phyloP scores from a whole-genome alignment of 2,888 invertebrate genomes.

The Machimus rusticus region DNA sequence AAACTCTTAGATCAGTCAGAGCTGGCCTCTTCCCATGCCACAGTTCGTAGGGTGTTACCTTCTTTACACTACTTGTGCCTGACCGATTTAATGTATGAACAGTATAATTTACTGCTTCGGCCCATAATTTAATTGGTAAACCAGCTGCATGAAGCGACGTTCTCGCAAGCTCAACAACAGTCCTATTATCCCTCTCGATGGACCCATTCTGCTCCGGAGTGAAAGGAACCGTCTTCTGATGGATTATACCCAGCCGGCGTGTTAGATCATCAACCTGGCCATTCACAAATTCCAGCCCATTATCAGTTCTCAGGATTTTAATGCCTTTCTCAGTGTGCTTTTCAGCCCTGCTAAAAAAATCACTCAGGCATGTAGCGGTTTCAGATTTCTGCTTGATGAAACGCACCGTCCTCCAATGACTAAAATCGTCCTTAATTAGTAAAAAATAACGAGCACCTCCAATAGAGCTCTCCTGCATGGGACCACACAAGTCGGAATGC shows the following conservation, averaged over 20 bases:
- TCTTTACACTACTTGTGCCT: background rate
- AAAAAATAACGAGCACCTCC: too few species aligned
- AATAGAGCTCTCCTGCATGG: too few species aligned
- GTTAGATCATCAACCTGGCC: slow-evolving; percentile 29
- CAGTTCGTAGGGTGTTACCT: slow-evolving; percentile 56
- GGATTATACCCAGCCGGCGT: slow-evolving; percentile 38
- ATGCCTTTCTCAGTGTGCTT: background rate
- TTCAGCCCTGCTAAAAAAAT: too few species aligned
- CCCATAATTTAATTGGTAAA: slow-evolving; percentile 53
- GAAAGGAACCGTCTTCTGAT: slow-evolving; percentile 46
- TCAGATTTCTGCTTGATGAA: slow-evolving; percentile 42
- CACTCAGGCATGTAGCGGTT: too few species aligned
- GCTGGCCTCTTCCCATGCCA: slow-evolving; percentile 51
- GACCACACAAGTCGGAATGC: too few species aligned
- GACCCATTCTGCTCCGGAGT: slow-evolving; percentile 48
- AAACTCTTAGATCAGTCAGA: slow-evolving; percentile 50
- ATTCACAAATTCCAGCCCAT: slow-evolving; percentile 44
- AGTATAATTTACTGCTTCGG: slow-evolving; percentile 55
- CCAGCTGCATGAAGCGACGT: slow-evolving; percentile 47
- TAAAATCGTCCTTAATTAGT: too few species aligned
- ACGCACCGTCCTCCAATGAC: background rate
- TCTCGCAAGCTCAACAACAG: slow-evolving; percentile 47
- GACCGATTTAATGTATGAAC: slow-evolving; percentile 30
- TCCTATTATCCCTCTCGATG: slow-evolving; percentile 47
- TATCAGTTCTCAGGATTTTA: slow-evolving; percentile 9